Percentiles rank a stretch among this genome's conserved stretches.
These are phyloP conservation scores for Myotis davidii DNA, from an alignment of 2,113 vertebrate genomes.

Conservation along the genomic window DNA sequence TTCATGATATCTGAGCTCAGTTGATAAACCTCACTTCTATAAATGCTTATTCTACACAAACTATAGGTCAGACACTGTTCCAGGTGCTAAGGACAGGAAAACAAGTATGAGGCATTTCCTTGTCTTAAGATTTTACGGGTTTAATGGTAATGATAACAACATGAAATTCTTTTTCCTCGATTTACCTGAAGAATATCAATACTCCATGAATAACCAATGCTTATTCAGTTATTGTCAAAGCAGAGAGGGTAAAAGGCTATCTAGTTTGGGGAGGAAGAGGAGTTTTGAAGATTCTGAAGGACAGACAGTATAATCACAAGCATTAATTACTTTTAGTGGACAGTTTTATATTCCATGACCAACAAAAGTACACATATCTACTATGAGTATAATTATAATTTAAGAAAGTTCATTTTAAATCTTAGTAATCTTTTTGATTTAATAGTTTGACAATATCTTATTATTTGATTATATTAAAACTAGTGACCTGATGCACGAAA, in stretches of 20 bases:
- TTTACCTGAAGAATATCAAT: neutral
- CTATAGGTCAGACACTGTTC: neutral
- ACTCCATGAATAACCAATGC: neutral
- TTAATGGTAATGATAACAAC: neutral
- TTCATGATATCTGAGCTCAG: neutral
- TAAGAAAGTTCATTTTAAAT: slow-evolving; percentile 21
- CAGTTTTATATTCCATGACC: neutral
- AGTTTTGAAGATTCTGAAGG: neutral
- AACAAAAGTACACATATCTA: neutral
- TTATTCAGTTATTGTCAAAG: neutral
- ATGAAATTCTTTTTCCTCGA: neutral
- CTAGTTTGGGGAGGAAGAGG: neutral
- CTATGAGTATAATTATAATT: neutral
- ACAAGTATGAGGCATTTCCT: neutral
- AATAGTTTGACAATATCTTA: neutral
- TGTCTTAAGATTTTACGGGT: neutral
- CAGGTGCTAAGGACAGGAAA: neutral
- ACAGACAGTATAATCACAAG: neutral
- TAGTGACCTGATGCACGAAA: no score
- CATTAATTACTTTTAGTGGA: neutral
- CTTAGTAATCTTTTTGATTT: neutral
- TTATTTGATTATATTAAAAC: slow-evolving; percentile 7
- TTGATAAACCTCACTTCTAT: neutral
- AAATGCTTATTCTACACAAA: neutral
- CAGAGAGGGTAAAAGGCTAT: neutral